Base-by-base conservation (phyloP, 2,888 invertebrate species). In the Pammene fasciana region DNA sequence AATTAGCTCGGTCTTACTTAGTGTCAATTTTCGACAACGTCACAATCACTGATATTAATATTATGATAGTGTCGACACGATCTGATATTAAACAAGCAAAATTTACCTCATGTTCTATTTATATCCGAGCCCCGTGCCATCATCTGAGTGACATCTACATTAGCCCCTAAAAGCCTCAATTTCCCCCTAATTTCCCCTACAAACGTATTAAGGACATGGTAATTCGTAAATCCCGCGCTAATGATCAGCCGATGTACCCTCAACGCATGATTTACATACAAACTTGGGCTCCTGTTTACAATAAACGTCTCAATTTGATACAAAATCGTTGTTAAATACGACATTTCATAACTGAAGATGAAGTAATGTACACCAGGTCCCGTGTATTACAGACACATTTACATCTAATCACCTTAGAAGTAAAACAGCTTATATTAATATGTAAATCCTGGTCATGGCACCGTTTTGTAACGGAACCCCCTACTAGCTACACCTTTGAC, bases 201-300 rank as follows among this genome's bases (percentile, higher is more conserved):
- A 70, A 59, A 70, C 68, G 68, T 65, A 68, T 68, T 68, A 68
- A 14, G 62, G 48, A 41, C 57, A 68, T 59, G 59, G 68, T 70
- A 70, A 70, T 70, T 59, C 68, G 68, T 65, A 70, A 68, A 65
- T 70, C 68, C 59, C 14, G 59, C n/a, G 26, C 65, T 70, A 70
- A 70, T 70, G 65, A 70, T 70, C 62, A 64, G 64, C 41, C 64
- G 45, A 68, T 68, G 68, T 68, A 52, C 48, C 68, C 54, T 18
- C 46, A 59, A 70, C 68, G 65, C 68, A 70, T 70, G 68, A 70
- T 70, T 70, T 59, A 65, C 68, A 70, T 54, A 65, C 59, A 59
- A 59, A 64, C 57, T 62, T 41, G 54, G 41, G 43, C 45, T 34
- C 11, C 13, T 26, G 38, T 14, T 18, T 18, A 10, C 16, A 41